phyloP scores from a whole-genome alignment of 2,797 vertebrate genomes.

The Danionella dracula region DNA sequence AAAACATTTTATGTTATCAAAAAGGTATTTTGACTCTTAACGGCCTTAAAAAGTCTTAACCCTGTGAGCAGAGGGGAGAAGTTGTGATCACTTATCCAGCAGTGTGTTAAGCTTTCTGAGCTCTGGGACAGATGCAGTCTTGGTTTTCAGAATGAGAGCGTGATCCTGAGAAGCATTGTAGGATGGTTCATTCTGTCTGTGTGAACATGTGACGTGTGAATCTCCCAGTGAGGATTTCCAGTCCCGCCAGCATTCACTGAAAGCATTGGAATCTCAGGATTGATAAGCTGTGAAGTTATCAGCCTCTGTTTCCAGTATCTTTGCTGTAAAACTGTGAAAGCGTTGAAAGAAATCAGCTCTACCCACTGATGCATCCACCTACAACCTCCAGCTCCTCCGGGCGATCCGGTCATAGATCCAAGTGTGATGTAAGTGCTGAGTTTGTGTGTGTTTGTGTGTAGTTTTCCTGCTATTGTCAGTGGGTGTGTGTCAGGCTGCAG shows the following conservation, averaged over 20 bases:
- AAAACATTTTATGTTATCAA: no score
- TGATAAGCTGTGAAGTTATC: neutral
- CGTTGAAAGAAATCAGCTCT: neutral
- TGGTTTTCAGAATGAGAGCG: neutral
- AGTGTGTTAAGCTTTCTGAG: neutral
- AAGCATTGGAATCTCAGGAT: neutral
- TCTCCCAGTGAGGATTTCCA: neutral
- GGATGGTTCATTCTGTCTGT: conserved; percentile 1
- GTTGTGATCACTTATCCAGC: conserved; percentile 11
- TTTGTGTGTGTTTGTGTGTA: conserved; percentile 28
- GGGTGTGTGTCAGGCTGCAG: conserved; percentile 43
- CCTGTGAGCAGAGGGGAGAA: no score
- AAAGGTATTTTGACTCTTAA: no score
- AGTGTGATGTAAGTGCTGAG: conserved; percentile 28
- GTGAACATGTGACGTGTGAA: neutral
- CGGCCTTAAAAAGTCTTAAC: no score
- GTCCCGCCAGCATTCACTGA: neutral
- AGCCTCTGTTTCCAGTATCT: no score
- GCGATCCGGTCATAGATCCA: neutral
- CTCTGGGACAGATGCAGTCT: conserved; percentile 18
- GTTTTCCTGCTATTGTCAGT: conserved; percentile 45
- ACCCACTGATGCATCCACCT: conserved; percentile 2
- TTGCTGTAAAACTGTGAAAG: no score
- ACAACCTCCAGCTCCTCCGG: conserved; percentile 28
- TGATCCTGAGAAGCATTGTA: neutral